A percentile compares a stretch with the other conserved stretches of the same genome.
phyloP scores from a whole-genome alignment of 1,140 invertebrate species.

The Latrodectus geometricus region DNA sequence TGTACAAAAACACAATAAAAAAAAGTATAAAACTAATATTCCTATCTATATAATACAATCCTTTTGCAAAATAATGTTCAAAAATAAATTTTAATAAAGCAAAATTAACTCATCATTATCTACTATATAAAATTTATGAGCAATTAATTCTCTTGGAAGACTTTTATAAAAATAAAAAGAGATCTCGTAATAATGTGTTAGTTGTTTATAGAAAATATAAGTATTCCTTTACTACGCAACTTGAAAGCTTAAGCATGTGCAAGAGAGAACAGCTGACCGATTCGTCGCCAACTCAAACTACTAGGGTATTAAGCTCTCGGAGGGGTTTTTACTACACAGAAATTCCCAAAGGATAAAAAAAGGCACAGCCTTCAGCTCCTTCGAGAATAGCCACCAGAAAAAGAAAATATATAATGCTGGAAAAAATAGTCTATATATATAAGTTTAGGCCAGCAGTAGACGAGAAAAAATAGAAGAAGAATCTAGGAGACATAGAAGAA shows the following conservation, averaged over 20 bases:
- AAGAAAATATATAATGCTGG: conserved; percentile 16
- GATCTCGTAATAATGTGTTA: no score
- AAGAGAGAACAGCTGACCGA: background rate
- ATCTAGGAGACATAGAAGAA: conserved; percentile 5
- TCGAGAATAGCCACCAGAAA: conserved; percentile 49
- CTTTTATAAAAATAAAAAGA: no score
- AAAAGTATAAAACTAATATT: no score
- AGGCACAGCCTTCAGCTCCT: conserved; percentile 44
- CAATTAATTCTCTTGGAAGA: no score
- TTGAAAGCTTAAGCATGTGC: background rate
- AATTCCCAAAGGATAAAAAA: conserved; percentile 49
- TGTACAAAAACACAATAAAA: no score
- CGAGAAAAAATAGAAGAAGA: conserved; percentile 28
- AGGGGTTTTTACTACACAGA: conserved; percentile 45
- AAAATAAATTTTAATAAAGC: no score
- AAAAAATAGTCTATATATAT: conserved; percentile 57
- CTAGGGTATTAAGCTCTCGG: conserved; percentile 39
- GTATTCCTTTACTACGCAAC: background rate
- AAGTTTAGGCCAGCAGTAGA: conserved; percentile 59
- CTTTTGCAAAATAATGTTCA: no score
- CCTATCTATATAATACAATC: no score
- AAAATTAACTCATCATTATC: no score
- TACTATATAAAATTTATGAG: no score
- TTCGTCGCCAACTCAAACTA: background rate
- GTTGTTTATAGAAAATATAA: background rate